Evolutionary conservation across 2,888 invertebrate genomes (phyloP).

Genomic region (Thymelicus sylvestris): DNA sequence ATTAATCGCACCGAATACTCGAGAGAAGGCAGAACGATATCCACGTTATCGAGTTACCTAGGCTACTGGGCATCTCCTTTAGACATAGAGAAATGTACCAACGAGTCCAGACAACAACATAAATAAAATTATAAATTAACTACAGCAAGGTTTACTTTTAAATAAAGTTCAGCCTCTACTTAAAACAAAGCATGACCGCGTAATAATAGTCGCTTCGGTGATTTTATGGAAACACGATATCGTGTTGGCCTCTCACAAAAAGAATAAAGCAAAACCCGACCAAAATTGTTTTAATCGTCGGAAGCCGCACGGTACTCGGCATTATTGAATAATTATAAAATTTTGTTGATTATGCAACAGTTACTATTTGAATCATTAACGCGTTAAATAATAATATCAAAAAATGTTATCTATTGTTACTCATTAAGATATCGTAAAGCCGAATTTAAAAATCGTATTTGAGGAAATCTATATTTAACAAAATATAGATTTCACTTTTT

Average conservation of each 20-base stretch:
- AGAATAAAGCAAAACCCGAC: slow-evolving; percentile 74
- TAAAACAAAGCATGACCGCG: slow-evolving; percentile 63
- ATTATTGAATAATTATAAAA: slow-evolving; percentile 58
- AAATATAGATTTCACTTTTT: too few species aligned
- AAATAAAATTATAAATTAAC: slow-evolving; percentile 46
- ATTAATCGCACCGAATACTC: slow-evolving; percentile 82
- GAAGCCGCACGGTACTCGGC: slow-evolving; percentile 68
- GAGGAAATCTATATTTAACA: too few species aligned
- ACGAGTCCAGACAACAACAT: slow-evolving; percentile 34
- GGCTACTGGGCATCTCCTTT: slow-evolving; percentile 79
- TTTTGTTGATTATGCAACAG: slow-evolving; percentile 48
- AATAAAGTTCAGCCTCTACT: slow-evolving; percentile 43
- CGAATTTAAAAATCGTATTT: neutral
- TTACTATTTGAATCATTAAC: slow-evolving; percentile 46
- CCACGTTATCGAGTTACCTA: slow-evolving; percentile 83
- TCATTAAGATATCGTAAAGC: neutral
- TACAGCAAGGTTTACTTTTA: slow-evolving; percentile 40
- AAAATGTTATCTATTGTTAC: neutral
- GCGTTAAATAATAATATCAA: slow-evolving; percentile 45
- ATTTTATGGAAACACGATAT: slow-evolving; percentile 84
- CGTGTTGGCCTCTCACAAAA: slow-evolving; percentile 81
- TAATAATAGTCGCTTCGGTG: slow-evolving; percentile 82
- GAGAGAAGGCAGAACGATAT: slow-evolving; percentile 79
- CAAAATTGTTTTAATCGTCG: slow-evolving; percentile 83
- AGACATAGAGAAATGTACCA: slow-evolving; percentile 51